phyloP scores from a whole-genome alignment of 2,797 vertebrate species.

The Hippoglossus hippoglossus region DNA sequence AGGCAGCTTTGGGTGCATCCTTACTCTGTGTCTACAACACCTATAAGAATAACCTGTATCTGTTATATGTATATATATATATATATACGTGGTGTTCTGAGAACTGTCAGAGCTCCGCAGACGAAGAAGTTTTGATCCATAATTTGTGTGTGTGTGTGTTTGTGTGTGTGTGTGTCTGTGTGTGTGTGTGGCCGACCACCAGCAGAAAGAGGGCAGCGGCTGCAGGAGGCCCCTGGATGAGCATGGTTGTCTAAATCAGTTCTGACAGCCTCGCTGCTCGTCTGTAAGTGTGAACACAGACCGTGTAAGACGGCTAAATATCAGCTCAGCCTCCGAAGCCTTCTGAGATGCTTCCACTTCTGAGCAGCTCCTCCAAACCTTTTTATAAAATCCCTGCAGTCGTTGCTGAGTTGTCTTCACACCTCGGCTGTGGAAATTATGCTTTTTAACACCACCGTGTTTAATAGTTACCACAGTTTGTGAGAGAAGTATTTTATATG shows the following conservation, averaged over 20 bases:
- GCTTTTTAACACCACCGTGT: conserved; percentile 18
- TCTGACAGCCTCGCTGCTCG: conserved; percentile 66
- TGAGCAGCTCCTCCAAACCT: conserved; percentile 27
- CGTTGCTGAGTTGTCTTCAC: background rate
- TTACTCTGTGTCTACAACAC: conserved; percentile 10
- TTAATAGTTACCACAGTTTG: conserved; percentile 53
- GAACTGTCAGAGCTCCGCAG: conserved; percentile 33
- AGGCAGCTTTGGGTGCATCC: conserved; percentile 6
- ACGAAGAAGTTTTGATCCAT: conserved; percentile 48
- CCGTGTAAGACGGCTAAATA: conserved; percentile 36
- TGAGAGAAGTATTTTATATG: conserved; percentile 21
- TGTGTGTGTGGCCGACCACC: conserved; percentile 34
- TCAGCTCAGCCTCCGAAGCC: conserved; percentile 27
- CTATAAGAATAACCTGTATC: conserved; percentile 31
- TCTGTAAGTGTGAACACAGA: conserved; percentile 51
- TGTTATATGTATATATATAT: background rate
- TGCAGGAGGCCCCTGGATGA: conserved; percentile 59
- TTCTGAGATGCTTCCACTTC: conserved; percentile 16
- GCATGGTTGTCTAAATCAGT: conserved; percentile 61
- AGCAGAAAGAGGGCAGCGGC: conserved; percentile 54
- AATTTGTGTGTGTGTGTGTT: conserved; percentile 38
- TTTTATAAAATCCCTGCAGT: conserved; percentile 6
- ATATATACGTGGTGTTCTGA: conserved; percentile 6
- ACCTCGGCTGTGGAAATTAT: conserved; percentile 11
- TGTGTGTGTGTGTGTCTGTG: conserved; percentile 20